These are phyloP conservation scores for Pleuronectes platessa DNA, from an alignment of 2,113 vertebrate genomes.

Conservation along the genomic window DNA sequence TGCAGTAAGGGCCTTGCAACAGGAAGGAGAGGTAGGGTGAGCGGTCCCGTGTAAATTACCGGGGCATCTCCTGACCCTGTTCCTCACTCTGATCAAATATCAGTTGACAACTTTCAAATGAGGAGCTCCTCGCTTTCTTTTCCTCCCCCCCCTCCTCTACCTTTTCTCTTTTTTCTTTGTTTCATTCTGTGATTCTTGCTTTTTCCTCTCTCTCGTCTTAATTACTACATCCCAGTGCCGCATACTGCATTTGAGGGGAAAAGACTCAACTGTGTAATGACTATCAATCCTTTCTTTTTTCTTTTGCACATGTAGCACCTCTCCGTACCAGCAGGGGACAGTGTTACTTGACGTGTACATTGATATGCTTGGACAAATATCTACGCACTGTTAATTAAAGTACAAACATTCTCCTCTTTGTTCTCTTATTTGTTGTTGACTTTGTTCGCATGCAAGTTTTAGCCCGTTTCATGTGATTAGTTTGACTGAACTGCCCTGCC, in stretches of 20 bases:
- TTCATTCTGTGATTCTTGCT: neutral
- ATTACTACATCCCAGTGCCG: neutral
- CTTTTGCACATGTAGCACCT: constrained; percentile 33
- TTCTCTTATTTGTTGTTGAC: constrained; percentile 76
- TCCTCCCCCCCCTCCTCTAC: neutral
- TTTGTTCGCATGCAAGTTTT: constrained; percentile 70
- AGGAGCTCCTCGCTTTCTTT: neutral
- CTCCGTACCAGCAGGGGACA: constrained; percentile 74
- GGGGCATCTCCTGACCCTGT: constrained; percentile 29
- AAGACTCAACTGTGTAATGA: neutral
- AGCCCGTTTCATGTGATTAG: constrained; percentile 59
- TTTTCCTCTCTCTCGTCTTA: neutral
- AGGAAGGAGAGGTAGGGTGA: constrained; percentile 19
- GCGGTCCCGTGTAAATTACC: constrained; percentile 30
- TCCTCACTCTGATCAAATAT: constrained; percentile 29
- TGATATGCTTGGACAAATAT: constrained; percentile 64
- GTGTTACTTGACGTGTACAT: constrained; percentile 64
- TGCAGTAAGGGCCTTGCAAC: constrained; percentile 58
- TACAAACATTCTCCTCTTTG: constrained; percentile 58
- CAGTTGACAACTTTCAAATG: constrained; percentile 24
- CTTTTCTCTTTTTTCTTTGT: neutral
- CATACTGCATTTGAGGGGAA: neutral
- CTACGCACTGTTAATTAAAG: constrained; percentile 66
- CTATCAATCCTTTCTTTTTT: constrained; percentile 1
- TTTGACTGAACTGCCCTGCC: constrained; percentile 69